A percentile compares a stretch with the other conserved stretches of the same genome.
These are phyloP conservation scores for Jordanella pulchra DNA, from an alignment of 2,797 vertebrate species.

Conservation along the genomic window DNA sequence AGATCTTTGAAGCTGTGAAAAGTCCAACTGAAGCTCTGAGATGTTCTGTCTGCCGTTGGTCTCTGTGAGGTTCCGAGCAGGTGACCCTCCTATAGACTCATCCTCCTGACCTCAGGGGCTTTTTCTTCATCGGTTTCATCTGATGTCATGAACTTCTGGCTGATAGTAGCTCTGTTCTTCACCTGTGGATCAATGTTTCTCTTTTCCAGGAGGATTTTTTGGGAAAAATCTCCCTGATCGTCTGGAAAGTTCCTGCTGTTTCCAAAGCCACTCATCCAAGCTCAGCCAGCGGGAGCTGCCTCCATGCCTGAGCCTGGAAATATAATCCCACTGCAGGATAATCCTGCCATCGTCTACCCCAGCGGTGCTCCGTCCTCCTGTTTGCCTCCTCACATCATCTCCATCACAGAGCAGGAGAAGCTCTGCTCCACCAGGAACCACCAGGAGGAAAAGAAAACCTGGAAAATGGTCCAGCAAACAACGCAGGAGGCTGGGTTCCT, in stretches of 20 bases:
- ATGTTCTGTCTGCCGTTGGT: background rate
- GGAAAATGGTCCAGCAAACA: slow-evolving; percentile 11
- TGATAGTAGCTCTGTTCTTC: background rate
- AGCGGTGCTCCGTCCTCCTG: slow-evolving; percentile 13
- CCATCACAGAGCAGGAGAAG: slow-evolving; percentile 15
- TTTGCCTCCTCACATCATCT: slow-evolving; percentile 39
- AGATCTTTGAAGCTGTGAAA: background rate
- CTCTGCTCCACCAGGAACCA: slow-evolving; percentile 62
- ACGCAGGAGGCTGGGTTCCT: background rate
- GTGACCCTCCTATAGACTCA: too few relatives aligned
- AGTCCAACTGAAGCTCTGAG: background rate
- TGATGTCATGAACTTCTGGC: background rate
- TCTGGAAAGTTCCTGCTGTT: background rate
- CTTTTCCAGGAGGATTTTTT: background rate
- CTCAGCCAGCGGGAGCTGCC: background rate
- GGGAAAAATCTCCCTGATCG: background rate
- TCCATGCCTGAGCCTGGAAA: slow-evolving; percentile 41
- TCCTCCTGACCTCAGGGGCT: background rate
- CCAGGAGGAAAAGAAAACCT: slow-evolving; percentile 2
- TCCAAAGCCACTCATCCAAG: background rate
- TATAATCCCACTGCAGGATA: slow-evolving; percentile 67
- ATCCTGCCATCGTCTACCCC: slow-evolving; percentile 57
- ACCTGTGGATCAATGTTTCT: background rate
- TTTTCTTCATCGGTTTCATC: background rate
- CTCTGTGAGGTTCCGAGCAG: too few relatives aligned